phyloP scores from a whole-genome alignment of 2,888 invertebrate species.

The Bimastos eiseni region DNA sequence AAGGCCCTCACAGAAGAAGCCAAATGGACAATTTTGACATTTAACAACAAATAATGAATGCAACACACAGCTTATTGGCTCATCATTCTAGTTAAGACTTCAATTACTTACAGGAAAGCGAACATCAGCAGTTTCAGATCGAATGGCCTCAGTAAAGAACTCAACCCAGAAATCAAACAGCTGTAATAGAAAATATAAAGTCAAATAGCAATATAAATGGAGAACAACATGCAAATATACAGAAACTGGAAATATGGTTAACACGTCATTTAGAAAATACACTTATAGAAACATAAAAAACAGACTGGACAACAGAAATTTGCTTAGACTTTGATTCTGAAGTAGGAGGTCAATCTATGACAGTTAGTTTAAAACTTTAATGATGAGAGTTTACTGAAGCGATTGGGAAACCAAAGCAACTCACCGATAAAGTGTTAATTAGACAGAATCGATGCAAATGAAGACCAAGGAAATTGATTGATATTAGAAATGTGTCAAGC shows the following conservation, averaged over 20 bases:
- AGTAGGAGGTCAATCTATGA: not conserved
- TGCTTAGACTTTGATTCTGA: not conserved
- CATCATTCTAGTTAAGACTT: not conserved
- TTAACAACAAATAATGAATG: not conserved
- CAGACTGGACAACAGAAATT: not conserved
- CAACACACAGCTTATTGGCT: not conserved
- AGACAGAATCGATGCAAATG: not conserved
- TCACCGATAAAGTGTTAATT: not conserved
- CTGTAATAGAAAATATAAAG: conserved; percentile 64
- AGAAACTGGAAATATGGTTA: not conserved
- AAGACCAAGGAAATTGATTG: not conserved
- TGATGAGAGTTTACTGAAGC: too few species aligned
- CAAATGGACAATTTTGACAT: not conserved
- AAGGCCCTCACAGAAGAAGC: not conserved
- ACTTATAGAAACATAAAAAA: not conserved
- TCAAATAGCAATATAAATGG: not conserved
- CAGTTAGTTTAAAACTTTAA: too few species aligned
- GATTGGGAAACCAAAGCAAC: too few species aligned
- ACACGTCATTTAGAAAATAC: too few species aligned
- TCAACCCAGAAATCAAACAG: conserved; percentile 97
- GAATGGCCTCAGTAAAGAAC: conserved; percentile 92
- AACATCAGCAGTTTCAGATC: conserved; percentile 78
- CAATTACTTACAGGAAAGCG: conserved; percentile 78
- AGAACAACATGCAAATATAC: not conserved
- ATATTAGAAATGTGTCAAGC: not conserved